These are phyloP conservation scores for Oryzias sinensis DNA, from an alignment of 2,797 vertebrate species.

Conservation along the genomic window DNA sequence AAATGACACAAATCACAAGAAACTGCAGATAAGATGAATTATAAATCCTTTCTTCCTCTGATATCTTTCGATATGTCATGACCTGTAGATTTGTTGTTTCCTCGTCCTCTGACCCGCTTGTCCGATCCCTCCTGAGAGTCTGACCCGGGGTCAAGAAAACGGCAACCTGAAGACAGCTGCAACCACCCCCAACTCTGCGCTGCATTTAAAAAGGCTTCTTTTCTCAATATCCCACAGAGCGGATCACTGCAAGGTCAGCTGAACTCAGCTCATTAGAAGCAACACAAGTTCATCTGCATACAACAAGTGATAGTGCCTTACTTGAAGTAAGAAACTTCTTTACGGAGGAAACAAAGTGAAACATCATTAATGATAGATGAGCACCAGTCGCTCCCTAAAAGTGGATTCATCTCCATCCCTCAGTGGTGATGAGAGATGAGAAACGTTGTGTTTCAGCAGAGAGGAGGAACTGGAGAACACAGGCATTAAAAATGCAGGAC, in stretches of 20 bases:
- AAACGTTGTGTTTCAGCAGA: constrained; percentile 45
- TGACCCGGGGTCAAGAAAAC: constrained; percentile 21
- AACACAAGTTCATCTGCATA: constrained; percentile 25
- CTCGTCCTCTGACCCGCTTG: constrained; percentile 15
- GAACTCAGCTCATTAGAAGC: constrained; percentile 28
- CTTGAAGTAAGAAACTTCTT: constrained; percentile 2
- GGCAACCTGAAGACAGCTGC: background rate
- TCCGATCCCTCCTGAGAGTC: constrained; percentile 9
- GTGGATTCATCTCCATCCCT: constrained; percentile 27
- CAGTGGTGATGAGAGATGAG: constrained; percentile 9
- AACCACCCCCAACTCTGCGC: background rate
- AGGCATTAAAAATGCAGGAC: constrained; percentile 61
- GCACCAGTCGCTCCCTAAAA: constrained; percentile 33
- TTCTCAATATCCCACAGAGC: constrained; percentile 23
- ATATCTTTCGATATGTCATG: constrained; percentile 1
- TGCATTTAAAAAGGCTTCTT: constrained; percentile 13
- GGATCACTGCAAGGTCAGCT: constrained; percentile 18
- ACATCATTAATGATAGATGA: constrained; percentile 60
- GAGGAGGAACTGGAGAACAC: constrained; percentile 23
- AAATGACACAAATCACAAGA: too few species aligned
- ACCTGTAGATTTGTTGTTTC: constrained; percentile 7
- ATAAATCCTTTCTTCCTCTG: background rate
- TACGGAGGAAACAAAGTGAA: constrained; percentile 21
- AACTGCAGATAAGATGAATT: too few species aligned
- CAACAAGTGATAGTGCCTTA: constrained; percentile 21